Evolutionary conservation across 2,113 vertebrate species (phyloP), one percentile per base, ranked within the genome.

Genomic region (Microtus ochrogaster): DNA sequence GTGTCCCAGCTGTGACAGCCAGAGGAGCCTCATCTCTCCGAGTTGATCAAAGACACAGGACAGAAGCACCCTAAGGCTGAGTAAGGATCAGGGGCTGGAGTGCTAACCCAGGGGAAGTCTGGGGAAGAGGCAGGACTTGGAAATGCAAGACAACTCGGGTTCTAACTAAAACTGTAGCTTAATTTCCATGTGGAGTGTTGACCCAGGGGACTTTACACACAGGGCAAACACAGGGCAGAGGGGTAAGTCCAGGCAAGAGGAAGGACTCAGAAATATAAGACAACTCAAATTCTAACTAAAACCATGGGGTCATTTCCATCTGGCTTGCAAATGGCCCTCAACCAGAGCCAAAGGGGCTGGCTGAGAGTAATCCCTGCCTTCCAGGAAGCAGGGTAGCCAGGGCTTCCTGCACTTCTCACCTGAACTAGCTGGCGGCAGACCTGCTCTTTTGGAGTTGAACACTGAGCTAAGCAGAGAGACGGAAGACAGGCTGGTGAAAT

Each of bases 321-420:
- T 7, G 1, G 78, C 16, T 78, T 91, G 79, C 86, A 95, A 90
- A 95, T 24, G 89, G 92, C 74, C 61, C 82, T 82, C 61, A 63
- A 93, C 91, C 1, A 6, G 19, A 87, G 70, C 63, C 96, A 92
- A 44, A 65, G 79, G 91, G 72, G 86, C 78, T 55, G n/a, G 33
- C 68, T 6, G 0, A 63, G 52, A 70, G 19, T 79, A 86, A 95
- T 49, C 70, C 65, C 76, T 90, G 55, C 63, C 89, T 96, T 84
- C 36, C 0, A 0, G 86, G 55, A 88, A 89, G 66, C n/a, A 26
- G 5, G 8, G 24, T 39, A 3, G 36, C 78, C 81, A 96, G 85
- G 72, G 82, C 66, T 76, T 94, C 87, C 87, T 19, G n/a, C 52
- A 84, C 94, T 94, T 2, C 41, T 89, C 74, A 79, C 76, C 83